phyloP scores from a whole-genome alignment of 2,888 invertebrate species.

The Lepidochrysops patricia region DNA sequence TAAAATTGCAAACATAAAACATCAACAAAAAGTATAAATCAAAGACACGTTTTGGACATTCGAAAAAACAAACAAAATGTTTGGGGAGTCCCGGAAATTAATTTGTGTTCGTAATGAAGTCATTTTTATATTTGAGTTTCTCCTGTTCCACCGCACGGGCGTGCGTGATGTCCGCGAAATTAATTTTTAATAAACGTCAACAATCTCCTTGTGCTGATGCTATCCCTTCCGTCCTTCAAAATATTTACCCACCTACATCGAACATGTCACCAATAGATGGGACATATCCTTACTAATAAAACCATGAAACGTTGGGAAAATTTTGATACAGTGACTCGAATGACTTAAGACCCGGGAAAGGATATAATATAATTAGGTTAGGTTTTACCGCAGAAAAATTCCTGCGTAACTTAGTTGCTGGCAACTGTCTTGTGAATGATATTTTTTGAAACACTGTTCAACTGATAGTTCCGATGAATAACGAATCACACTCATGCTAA shows the following conservation, averaged over 20 bases:
- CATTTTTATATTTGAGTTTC: background rate
- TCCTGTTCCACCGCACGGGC: background rate
- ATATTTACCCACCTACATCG: slow-evolving; percentile 3
- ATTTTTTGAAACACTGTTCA: no score
- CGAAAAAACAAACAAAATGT: background rate
- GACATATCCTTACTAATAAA: no score
- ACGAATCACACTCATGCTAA: no score
- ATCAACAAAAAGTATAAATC: background rate
- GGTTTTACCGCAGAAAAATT: no score
- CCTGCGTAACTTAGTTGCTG: no score
- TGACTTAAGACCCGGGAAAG: no score
- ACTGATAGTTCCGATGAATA: no score
- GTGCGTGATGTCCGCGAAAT: background rate
- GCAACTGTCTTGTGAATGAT: no score
- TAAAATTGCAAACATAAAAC: background rate
- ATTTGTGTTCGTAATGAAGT: background rate
- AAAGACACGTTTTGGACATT: background rate
- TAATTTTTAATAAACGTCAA: slow-evolving; percentile 12
- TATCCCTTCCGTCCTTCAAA: background rate
- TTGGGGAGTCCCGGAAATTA: background rate
- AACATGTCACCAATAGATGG: background rate
- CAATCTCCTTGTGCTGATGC: slow-evolving; percentile 4
- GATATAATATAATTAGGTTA: no score
- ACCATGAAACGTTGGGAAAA: no score
- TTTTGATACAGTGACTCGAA: no score